phyloP scores from a whole-genome alignment of 1,140 invertebrate species.

The Drosophila takahashii region DNA sequence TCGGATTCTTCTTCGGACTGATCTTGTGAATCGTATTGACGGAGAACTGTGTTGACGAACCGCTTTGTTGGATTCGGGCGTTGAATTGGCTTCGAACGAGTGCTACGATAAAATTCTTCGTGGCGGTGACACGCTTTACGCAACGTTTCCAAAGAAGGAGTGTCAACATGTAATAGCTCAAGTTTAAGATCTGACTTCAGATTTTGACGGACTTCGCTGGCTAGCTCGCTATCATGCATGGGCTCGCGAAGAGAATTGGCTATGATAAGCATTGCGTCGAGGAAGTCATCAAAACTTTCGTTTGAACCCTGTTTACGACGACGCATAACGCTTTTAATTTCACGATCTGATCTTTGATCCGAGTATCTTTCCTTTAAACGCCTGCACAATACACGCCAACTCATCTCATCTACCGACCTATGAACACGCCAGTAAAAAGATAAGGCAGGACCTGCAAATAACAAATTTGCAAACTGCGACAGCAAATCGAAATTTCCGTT shows the following conservation, averaged over 20 bases:
- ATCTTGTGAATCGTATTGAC: too few relatives aligned
- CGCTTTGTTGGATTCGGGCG: neutral
- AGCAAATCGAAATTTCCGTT: neutral
- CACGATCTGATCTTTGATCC: neutral
- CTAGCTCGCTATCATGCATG: too few relatives aligned
- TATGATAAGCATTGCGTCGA: neutral
- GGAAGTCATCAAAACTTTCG: conserved; percentile 2
- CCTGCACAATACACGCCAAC: neutral
- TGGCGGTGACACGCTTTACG: neutral
- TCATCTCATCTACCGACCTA: neutral
- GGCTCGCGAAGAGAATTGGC: neutral
- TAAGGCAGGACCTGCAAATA: neutral
- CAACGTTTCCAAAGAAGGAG: too few relatives aligned
- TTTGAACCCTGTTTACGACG: neutral
- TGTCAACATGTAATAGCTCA: too few relatives aligned
- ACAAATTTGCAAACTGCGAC: neutral
- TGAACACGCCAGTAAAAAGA: neutral
- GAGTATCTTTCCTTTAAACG: neutral
- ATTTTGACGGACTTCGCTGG: too few relatives aligned
- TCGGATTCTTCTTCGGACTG: neutral
- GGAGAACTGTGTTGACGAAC: neutral
- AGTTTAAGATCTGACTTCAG: too few relatives aligned
- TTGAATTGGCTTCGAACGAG: neutral
- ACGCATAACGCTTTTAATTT: neutral
- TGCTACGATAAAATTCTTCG: neutral